phyloP scores from a whole-genome alignment of 2,797 vertebrate genomes.

The Sternarchorhynchus goeldii region DNA sequence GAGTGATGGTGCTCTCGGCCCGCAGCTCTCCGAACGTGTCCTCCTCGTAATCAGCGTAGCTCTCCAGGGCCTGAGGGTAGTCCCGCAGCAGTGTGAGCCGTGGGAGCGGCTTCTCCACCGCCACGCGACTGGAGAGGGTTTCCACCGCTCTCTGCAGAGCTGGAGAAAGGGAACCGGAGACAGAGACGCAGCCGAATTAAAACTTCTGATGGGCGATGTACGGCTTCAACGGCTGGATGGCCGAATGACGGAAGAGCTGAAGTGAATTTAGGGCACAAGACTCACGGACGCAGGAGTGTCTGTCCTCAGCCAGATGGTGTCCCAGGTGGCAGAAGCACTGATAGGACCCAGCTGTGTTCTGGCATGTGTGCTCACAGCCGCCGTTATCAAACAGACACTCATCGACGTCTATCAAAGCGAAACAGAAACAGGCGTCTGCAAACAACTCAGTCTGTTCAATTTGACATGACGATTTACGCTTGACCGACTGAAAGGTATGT shows the following conservation, averaged over 20 bases:
- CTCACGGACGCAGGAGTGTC: conserved; percentile 76
- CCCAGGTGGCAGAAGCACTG: conserved; percentile 75
- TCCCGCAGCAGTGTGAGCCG: conserved; percentile 74
- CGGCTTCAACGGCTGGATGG: background rate
- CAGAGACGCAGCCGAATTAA: background rate
- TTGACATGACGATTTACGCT: background rate
- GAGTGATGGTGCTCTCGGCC: conserved; percentile 75
- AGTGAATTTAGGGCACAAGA: conserved; percentile 2
- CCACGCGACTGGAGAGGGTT: conserved; percentile 59
- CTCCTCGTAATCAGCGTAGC: conserved; percentile 70
- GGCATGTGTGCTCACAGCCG: conserved; percentile 76
- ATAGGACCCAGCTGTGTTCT: conserved; percentile 81
- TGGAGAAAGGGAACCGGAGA: conserved; percentile 40
- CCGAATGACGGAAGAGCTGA: background rate
- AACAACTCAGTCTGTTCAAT: background rate
- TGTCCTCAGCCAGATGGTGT: conserved; percentile 73
- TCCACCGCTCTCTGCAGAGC: conserved; percentile 64
- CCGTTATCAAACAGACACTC: conserved; percentile 73
- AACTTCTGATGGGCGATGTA: background rate
- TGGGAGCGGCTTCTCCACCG: conserved; percentile 65
- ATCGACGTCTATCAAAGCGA: conserved; percentile 73
- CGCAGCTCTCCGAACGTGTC: conserved; percentile 73
- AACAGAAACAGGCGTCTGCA: background rate
- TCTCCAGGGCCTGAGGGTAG: conserved; percentile 69
- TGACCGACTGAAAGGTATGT: background rate